A percentile compares a stretch with the other conserved stretches of the same genome.
These are phyloP conservation scores for Epistrophella euchroma DNA, from an alignment of 2,888 invertebrate genomes.

Conservation along the genomic window DNA sequence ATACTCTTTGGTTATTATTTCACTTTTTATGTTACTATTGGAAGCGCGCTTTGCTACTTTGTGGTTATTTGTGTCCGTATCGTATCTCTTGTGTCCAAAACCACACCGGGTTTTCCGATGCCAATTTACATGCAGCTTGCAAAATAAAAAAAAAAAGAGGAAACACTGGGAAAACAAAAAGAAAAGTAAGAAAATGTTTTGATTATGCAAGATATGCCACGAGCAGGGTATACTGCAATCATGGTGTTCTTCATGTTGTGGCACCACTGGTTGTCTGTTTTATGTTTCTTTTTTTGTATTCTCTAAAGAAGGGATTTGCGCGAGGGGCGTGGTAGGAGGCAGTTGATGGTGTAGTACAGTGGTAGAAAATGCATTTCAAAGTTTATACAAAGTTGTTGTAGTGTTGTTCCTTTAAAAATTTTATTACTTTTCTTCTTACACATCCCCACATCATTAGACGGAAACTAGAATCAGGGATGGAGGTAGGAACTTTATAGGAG, in stretches of 20 bases:
- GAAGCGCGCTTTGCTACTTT: slow-evolving; percentile 44
- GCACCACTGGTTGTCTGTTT: slow-evolving; percentile 12
- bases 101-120: slow-evolving; percentile 3
- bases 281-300: not conserved
- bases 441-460: slow-evolving; percentile 4
- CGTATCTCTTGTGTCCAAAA: slow-evolving; percentile 49
- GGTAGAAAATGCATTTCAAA: slow-evolving; percentile 50
- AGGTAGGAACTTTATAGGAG: slow-evolving; percentile 1
- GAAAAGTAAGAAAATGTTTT: slow-evolving; percentile 47
- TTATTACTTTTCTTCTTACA: slow-evolving; percentile 67
- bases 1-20: slow-evolving; percentile 56
- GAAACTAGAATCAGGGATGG: not conserved
- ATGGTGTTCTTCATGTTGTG: slow-evolving; percentile 40
- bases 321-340: not conserved
- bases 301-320: not conserved
- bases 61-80: slow-evolving; percentile 50
- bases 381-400: slow-evolving; percentile 66
- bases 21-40: slow-evolving; percentile 44
- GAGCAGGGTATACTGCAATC: slow-evolving; percentile 29
- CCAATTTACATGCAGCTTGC: slow-evolving; percentile 32
- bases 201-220: slow-evolving; percentile 71
- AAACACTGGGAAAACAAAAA: slow-evolving; percentile 27
- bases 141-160: not conserved
- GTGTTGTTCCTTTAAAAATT: slow-evolving; percentile 52
- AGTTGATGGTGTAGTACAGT: not conserved